Percentiles rank a stretch among this genome's conserved stretches.
Evolutionary conservation across 2,113 vertebrate species (phyloP).

Genomic region (Siniperca chuatsi): DNA sequence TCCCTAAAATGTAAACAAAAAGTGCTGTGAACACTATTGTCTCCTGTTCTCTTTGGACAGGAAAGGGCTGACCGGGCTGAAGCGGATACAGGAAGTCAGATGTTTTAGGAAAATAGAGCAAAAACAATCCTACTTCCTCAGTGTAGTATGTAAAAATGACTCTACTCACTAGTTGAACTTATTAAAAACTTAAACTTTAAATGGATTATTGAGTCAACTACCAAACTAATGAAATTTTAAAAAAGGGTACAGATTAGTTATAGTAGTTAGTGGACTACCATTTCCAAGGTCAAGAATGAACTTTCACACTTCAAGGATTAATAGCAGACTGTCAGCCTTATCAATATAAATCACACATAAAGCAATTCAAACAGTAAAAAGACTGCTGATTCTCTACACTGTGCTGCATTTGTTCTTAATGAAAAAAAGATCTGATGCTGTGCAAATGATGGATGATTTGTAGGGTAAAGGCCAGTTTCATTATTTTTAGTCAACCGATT

Average conservation of each 20-base stretch:
- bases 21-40: constrained; percentile 53
- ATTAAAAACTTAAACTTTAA: neutral
- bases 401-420: neutral
- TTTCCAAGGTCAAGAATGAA: neutral
- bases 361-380: neutral
- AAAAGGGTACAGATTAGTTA: neutral
- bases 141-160: neutral
- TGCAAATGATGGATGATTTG: neutral
- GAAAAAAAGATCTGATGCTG: neutral
- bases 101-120: neutral
- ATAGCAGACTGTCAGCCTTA: neutral
- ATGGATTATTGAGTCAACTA: neutral
- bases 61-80: constrained; percentile 60
- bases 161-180: neutral
- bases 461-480: neutral
- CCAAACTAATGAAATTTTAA: neutral
- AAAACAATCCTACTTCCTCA: constrained; percentile 19
- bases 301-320: neutral
- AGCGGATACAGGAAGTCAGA: constrained; percentile 58
- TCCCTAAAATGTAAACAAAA: constrained; percentile 18
- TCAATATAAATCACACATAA: neutral
- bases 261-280: neutral
- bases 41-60: constrained; percentile 42
- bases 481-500: neutral
- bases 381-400: neutral